Base-by-base conservation (phyloP, 2,888 invertebrate species). In the Taphrorychus bicolor region DNA sequence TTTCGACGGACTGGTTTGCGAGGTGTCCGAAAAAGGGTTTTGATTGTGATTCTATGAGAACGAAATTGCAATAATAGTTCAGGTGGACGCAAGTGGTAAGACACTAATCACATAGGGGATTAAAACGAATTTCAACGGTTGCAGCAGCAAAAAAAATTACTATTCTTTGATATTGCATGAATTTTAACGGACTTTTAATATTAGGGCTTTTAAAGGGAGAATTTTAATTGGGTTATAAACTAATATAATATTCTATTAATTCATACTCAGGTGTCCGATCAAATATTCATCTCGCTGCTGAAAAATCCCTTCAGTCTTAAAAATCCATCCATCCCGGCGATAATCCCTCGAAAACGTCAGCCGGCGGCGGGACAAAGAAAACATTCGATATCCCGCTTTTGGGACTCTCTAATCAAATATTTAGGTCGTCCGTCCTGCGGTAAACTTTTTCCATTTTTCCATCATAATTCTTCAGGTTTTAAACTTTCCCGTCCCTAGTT, bases 401-500 rank as follows among this genome's bases (percentile, higher is more conserved):
- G 62, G 49, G 62, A 56, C 56, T 41, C 22, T 49, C 62, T 63
- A 63, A 63, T 63, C 62, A 63, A 63, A 63, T 56, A 63, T 63
- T 63, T 63, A 63, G 56, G 62, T 56, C 56, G 56, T 21, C 49
- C 52, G 56, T 22, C 49, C 32, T 11, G 11, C 42, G 48, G 49
- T 53, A 56, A 63, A 63, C 56, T 57, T 60, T 52, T 60, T 40
- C 51, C 60, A 51, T 56, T 63, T 54, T 63, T 56, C 40, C 56
- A 56, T 63, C 56, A 63, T 63, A 63, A 49, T 62, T 62, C 48
- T 48, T 45, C 18, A 56, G 48, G 54, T 56, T 48, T 5, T 45
- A 63, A 63, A 23, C 48, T 41, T 17, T 17, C 16, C 45, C 45
- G 14, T 16, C 14, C 17, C 11, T 45, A 45, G 45, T 45, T 45